Base-by-base conservation (phyloP, 2,113 vertebrate genomes). In the Pelmatolapia mariae region DNA sequence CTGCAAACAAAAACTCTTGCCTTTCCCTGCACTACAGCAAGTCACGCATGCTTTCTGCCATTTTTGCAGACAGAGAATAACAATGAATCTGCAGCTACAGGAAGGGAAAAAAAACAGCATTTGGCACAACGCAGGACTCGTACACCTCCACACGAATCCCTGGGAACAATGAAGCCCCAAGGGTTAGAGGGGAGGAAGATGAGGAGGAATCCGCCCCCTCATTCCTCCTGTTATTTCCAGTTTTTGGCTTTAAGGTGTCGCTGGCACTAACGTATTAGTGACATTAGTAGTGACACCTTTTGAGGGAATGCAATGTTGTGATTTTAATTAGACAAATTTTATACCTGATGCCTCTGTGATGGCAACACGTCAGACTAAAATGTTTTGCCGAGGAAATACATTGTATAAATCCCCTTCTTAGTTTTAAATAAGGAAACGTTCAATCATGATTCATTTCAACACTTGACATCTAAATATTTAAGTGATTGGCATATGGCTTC, bases 71-170 rank as follows among this genome's bases (percentile, higher is more conserved):
- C 52, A 82, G 29, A 89, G n/a, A 91, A 68, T 61, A 84, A 90
- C 45, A 81, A 73, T 15, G 43, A 84, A 92, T 87, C 78, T 78
- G 8, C 56, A 87, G 87, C 87, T 59, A 81, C 50, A 59, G 68
- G n/a, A 85, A 61, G 43, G 71, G 5, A 3, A 78, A 40, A 38
- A 10, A 5, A n/a, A 80, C 22, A 66, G 57, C 85, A 89, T 68
- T 80, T 89, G 85, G 84, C 89, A 89, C 24, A 86, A 84, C 7
- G 36, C n/a, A 57, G 71, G 36, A 83, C 87, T 90, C 11, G 4
- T 12, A 89, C 92, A 89, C 92, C 93, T 90, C 82, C 82, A 38
- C 66, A 92, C 1, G 18, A 82, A 84, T 86, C 84, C 63, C 47
- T 22, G 52, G 80, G 84, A 92, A 89, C 85, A 87, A 89, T 89